Percentiles rank a stretch among this genome's conserved stretches.
These are phyloP conservation scores for Ceratothoa steindachneri DNA, from an alignment of 2,888 invertebrate genomes.

Conservation along the genomic window DNA sequence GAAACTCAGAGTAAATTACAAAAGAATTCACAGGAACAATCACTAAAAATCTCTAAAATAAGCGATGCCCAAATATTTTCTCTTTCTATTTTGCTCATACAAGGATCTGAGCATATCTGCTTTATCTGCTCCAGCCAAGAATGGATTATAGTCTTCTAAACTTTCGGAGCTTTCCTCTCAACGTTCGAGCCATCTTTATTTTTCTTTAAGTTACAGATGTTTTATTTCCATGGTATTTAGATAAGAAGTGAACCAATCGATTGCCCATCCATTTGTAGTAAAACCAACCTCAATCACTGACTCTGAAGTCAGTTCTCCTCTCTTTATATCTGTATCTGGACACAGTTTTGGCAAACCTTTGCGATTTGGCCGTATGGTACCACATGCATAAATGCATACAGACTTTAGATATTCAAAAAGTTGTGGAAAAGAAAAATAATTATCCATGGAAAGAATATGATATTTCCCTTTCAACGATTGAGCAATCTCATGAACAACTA, in stretches of 20 bases:
- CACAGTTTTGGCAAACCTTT: conserved; percentile 47
- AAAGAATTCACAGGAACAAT: conserved; percentile 49
- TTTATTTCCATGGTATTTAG: conserved; percentile 49
- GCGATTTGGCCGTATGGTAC: conserved; percentile 46
- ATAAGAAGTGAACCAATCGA: conserved; percentile 49
- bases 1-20: no score
- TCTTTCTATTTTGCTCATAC: conserved; percentile 50
- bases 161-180: conserved; percentile 48
- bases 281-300: conserved; percentile 47
- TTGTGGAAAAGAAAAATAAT: no score
- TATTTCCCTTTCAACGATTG: neutral
- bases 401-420: no score
- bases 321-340: conserved; percentile 47
- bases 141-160: conserved; percentile 49
- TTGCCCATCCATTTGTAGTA: conserved; percentile 50
- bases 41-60: conserved; percentile 50
- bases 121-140: conserved; percentile 52
- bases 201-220: conserved; percentile 38
- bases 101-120: conserved; percentile 50
- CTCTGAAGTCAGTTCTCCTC: conserved; percentile 49
- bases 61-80: conserved; percentile 51
- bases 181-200: conserved; percentile 48
- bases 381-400: conserved; percentile 48
- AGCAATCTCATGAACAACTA: neutral
- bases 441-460: no score